Conservation (phyloP, 92 coral and sea anemone genomes). For the Parazoanthus atlanticus region DNA sequence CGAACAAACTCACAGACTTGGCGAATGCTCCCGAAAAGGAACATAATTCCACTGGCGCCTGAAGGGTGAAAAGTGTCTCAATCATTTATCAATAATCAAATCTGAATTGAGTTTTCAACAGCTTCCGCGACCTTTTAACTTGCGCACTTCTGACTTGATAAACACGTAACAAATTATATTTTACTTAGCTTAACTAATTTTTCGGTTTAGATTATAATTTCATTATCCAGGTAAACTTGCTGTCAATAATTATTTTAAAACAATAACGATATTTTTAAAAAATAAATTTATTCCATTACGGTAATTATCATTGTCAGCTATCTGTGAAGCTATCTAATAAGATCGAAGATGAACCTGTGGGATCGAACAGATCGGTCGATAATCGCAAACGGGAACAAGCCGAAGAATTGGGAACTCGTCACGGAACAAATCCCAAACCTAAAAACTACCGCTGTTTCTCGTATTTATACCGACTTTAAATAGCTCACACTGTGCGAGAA, state of each 20-base stretch:
- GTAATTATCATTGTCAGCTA: neutral
- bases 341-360: neutral
- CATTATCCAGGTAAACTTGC: neutral
- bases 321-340: neutral
- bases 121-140: neutral
- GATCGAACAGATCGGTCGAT: neutral
- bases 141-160: neutral
- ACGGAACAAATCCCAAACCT: neutral
- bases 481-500: neutral
- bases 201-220: neutral
- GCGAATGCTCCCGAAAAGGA: neutral
- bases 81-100: neutral
- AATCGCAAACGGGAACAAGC: neutral
- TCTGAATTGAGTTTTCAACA: neutral
- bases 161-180: neutral
- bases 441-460: too few species aligned
- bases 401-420: neutral
- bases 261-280: neutral
- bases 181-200: too few species aligned
- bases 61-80: neutral
- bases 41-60: neutral
- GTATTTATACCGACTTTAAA: neutral
- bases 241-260: neutral
- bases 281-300: neutral
- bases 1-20: neutral